phyloP scores from a whole-genome alignment of 2,888 invertebrate species.

The Podabrus alpinus region DNA sequence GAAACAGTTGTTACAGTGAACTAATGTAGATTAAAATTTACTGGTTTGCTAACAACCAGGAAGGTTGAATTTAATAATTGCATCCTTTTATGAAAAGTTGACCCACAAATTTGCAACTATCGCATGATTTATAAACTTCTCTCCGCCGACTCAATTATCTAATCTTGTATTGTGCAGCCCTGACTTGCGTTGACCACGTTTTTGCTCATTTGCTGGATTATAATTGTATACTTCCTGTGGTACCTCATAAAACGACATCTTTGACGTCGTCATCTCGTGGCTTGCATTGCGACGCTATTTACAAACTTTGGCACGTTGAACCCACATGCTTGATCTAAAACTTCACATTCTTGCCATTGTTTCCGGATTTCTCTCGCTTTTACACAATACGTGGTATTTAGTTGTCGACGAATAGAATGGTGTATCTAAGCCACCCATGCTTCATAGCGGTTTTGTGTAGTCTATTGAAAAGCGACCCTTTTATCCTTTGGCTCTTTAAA shows the following conservation, averaged over 20 bases:
- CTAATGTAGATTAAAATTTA: not conserved
- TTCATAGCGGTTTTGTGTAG: slow-evolving; percentile 12
- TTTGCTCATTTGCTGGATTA: slow-evolving; percentile 27
- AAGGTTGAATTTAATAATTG: not conserved
- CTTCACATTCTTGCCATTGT: slow-evolving; percentile 26
- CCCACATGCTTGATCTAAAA: slow-evolving; percentile 25
- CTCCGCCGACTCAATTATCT: slow-evolving; percentile 16
- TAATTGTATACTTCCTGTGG: slow-evolving; percentile 26
- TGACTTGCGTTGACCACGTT: slow-evolving; percentile 19
- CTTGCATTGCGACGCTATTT: slow-evolving; percentile 20
- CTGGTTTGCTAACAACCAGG: not conserved
- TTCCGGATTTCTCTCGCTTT: slow-evolving; percentile 21
- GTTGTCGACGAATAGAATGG: slow-evolving; percentile 11
- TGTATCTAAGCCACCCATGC: slow-evolving; percentile 19
- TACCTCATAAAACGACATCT: slow-evolving; percentile 6
- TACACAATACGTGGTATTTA: not conserved
- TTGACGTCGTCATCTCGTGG: slow-evolving; percentile 8
- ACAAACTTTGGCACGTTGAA: slow-evolving; percentile 25
- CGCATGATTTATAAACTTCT: slow-evolving; percentile 19
- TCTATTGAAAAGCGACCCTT: slow-evolving; percentile 9
- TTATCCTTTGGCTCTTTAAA: slow-evolving; percentile 12
- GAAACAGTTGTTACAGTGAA: not conserved
- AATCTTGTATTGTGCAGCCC: slow-evolving; percentile 18
- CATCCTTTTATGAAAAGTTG: not conserved
- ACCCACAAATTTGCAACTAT: slow-evolving; percentile 32